Evolutionary conservation across 2,797 vertebrate genomes (phyloP), one percentile per base, ranked within the genome.

Genomic region (Fistularia tabacaria): DNA sequence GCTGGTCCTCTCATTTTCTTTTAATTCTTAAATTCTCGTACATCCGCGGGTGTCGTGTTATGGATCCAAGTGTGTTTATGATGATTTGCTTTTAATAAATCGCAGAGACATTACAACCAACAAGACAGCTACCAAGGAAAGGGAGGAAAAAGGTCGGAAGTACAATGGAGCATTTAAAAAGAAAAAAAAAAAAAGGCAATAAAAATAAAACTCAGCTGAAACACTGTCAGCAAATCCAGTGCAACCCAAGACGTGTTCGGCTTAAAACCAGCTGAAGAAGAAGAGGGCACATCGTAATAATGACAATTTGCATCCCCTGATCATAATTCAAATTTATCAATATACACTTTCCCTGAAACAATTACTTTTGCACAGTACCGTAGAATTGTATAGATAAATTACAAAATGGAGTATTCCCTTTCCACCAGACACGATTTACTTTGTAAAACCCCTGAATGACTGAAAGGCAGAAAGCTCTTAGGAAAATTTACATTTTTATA

Each of bases 311-410:
- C 69, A 77, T 86, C 76, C 89, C 83, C 79, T 87, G 80, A 79
- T 83, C 73, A 82, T 79, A 83, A 82, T 76, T 84, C 65, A 81
- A 79, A 81, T 76, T 81, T 80, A 67, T 79, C 73, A 81, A 86
- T 85, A 70, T 80, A 87, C 83, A 83, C 69, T 83, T 86, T 90
- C 89, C 87, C 87, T 91, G 88, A 90, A 25, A 91, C 85, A 85
- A 88, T 85, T 82, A 76, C 54, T 77, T 89, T 89, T 89, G 88
- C 89, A 91, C 89, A 91, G 90, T 90, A 91, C 91, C 89, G 81
- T 77, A 85, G 52, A 87, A 80, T 86, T 82, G 79, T 76, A 82
- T 79, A 79, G 84, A 87, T 82, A 89, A 87, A 88, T 86, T 85
- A 89, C 80, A 84, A 80, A 86, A 83, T 83, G 81, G 80, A 88